Base-by-base conservation (phyloP, 2,113 vertebrate species). In the Zapornia atra region DNA sequence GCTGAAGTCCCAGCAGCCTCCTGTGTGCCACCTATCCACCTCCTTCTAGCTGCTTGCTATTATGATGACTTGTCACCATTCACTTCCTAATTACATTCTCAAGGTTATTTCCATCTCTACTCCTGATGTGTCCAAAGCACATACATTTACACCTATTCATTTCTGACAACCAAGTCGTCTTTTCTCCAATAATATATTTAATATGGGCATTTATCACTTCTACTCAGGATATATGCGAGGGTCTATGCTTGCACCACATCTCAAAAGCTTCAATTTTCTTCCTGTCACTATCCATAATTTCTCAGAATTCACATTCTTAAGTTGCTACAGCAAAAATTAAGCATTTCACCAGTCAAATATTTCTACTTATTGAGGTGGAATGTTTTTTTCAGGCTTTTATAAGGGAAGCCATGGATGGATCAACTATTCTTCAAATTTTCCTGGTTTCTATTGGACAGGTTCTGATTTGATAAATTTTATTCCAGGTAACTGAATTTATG, bases 91-190 rank as follows among this genome's bases (percentile, higher is more conserved):
- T 94, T 96, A 90, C 82, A 70, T 97, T 95, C 63, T 87, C 91
- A 94, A 90, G 91, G 95, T 92, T 96, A 92, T 90, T 97, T 96
- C 89, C 73, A 72, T 94, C 87, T 91, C 70, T 89, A 8, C 33
- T 91, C n/a, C 81, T 79, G 53, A 85, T 96, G 84, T 72, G 93
- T 91, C 94, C 73, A 76, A 87, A 82, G 57, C 63, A 95, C 64
- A 65, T 79, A 84, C 72, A 96, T 92, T 96, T 94, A 76, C n/a
- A 95, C 44, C 91, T 92, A 91, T 91, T 95, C 34, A 85, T 92
- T 97, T 92, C 63, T 95, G 89, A 92, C 87, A 97, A 69, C 73
- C 61, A 76, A 79, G 61, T 94, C 94, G 82, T 44, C 91, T 87
- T 91, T 92, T 72, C 70, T 92, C 87, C 87, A 82, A 60, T 92